Percentiles rank a stretch among this genome's conserved stretches.
Evolutionary conservation across 1,140 invertebrate genomes (phyloP).

Genomic region (Bombus picipes): DNA sequence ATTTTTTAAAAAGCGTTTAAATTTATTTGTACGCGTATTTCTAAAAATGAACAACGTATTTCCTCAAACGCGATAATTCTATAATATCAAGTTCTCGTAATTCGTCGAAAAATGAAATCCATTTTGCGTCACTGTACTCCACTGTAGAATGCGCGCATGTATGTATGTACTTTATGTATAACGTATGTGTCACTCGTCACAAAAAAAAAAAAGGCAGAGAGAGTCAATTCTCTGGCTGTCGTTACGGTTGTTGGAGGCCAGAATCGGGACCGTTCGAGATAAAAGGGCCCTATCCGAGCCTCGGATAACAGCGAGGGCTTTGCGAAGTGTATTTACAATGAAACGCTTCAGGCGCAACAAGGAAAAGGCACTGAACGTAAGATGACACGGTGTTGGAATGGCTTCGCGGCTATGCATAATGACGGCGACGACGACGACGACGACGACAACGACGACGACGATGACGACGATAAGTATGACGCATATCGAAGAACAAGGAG

Average conservation of each 20-base stretch:
- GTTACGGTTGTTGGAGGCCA: constrained; percentile 51
- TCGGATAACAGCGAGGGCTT: constrained; percentile 54
- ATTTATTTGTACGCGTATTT: accelerated
- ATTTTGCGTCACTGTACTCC: background rate
- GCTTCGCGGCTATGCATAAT: constrained; percentile 47
- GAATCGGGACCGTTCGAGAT: constrained; percentile 60
- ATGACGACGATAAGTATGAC: constrained; percentile 38
- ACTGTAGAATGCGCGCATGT: background rate
- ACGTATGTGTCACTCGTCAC: constrained; percentile 31
- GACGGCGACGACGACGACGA: constrained; percentile 47
- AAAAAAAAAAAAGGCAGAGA: constrained; percentile 37
- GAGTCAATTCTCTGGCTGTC: constrained; percentile 18
- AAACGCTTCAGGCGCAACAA: constrained; percentile 29
- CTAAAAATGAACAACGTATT: background rate
- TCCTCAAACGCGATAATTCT: background rate
- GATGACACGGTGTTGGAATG: constrained; percentile 67
- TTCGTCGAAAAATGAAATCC: background rate
- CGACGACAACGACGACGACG: constrained; percentile 43
- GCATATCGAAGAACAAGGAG: constrained; percentile 14
- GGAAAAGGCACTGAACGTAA: constrained; percentile 29
- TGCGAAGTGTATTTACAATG: constrained; percentile 76
- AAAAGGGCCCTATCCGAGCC: constrained; percentile 29
- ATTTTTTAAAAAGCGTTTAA: no score
- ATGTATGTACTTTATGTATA: background rate
- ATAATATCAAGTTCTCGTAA: background rate